Base-by-base conservation (phyloP, 2,113 vertebrate genomes). In the Gymnarchus niloticus region DNA sequence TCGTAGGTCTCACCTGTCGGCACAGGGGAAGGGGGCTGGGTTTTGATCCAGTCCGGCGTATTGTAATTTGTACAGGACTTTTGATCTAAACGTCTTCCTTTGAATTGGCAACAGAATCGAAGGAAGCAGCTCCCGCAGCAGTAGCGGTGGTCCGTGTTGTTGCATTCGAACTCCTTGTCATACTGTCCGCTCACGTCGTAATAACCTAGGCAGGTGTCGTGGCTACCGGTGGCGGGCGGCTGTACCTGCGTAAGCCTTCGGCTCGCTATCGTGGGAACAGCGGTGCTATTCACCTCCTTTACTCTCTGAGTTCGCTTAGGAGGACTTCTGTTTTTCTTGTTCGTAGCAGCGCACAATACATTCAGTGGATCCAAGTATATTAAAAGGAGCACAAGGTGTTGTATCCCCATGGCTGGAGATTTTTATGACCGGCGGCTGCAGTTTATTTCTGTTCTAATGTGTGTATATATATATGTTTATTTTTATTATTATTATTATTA, bases 61-160 rank as follows among this genome's bases (percentile, higher is more conserved):
- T 96, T 96, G 94, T 98, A 97, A 95, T 99, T 99, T 89, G 95
- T 97, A 92, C 98, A 99, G 89, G 88, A 91, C 90, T 94, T 94
- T 95, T 99, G 98, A 91, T 99, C 96, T 92, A 99, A 93, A 89
- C 97, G 96, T 92, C 98, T 97, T 59, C 94, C 96, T 48, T 96
- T 95, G 91, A 98, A 97, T 88, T 98, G 97, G 93, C 98, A 99
- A 94, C 98, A 99, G 93, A 99, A 99, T 90, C 98, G 97, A 90
- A 99, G 95, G 93, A 96, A 98, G 94, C 98, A 99, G 92, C 97
- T 98, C 89, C 98, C 98, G 93, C 98, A 99, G 92, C 98, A 99
- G 96, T 96, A 99, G 88, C 97, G 96, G 90, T 98, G 97, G 54
- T 97, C 96, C 81, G 97, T 99, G 92, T 98, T 99, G 95, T 99